These are phyloP conservation scores for Temnopleurus reevesii DNA, from an alignment of 53 echinoderm and acorn worm species.

Conservation along the genomic window DNA sequence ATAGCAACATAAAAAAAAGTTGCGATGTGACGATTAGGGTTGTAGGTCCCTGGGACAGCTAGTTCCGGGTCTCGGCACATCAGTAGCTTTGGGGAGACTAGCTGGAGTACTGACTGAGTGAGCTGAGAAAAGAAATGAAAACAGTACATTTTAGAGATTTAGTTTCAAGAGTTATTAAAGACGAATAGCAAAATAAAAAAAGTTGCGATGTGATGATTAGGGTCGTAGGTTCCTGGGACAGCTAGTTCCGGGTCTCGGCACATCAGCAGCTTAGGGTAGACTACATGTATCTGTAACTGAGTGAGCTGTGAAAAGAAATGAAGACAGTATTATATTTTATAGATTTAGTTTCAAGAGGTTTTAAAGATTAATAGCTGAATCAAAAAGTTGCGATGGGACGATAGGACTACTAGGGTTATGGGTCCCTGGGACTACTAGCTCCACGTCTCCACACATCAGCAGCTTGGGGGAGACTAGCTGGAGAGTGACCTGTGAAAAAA, in stretches of 20 bases:
- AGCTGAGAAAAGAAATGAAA: conserved; percentile 64
- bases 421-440: conserved; percentile 94
- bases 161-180: no score
- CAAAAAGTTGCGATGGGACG: conserved; percentile 89
- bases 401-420: conserved; percentile 90
- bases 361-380: no score
- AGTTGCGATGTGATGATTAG: conserved; percentile 82
- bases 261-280: conserved; percentile 97
- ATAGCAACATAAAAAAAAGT: no score
- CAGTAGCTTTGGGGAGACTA: conserved; percentile 95
- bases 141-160: no score
- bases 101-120: conserved; percentile 89
- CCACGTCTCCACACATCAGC: conserved; percentile 95
- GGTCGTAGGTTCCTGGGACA: conserved; percentile 96
- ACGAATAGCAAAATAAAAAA: no score
- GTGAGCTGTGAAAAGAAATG: conserved; percentile 72
- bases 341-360: no score
- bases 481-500: conserved; percentile 79
- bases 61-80: conserved; percentile 97
- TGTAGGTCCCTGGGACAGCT: conserved; percentile 95
- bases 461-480: conserved; percentile 97
- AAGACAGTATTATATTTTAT: no score
- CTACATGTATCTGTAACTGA: conserved; percentile 89
- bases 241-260: conserved; percentile 95
- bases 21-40: conserved; percentile 90